Evolutionary conservation across 2,113 vertebrate species (phyloP).

Genomic region (Misgurnus mizolepis): DNA sequence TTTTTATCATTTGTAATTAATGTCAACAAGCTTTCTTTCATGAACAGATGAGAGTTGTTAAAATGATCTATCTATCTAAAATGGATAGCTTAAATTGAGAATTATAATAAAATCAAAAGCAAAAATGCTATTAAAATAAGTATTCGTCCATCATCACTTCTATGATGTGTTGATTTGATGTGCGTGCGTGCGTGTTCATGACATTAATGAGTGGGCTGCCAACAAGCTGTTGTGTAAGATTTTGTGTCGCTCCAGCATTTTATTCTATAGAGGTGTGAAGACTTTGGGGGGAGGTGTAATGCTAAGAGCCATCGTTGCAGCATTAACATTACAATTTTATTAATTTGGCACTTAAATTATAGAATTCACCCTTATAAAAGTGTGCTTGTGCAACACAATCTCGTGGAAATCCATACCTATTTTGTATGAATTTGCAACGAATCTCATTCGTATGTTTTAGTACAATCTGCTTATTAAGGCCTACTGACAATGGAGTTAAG

Average conservation of each 20-base stretch:
- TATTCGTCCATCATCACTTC: background rate
- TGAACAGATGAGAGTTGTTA: slow-evolving; percentile 6
- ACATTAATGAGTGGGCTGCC: slow-evolving; percentile 17
- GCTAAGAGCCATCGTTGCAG: background rate
- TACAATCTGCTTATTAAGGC: no score
- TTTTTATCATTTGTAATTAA: background rate
- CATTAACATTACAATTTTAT: no score
- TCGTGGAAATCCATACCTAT: no score
- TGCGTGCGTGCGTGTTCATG: background rate
- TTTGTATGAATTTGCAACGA: no score
- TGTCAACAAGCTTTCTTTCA: background rate
- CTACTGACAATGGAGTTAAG: no score
- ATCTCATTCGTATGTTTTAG: no score
- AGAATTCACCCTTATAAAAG: no score
- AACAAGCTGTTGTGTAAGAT: slow-evolving; percentile 33
- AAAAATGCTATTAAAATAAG: slow-evolving; percentile 1
- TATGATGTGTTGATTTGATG: background rate
- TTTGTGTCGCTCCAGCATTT: background rate
- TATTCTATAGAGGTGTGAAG: no score
- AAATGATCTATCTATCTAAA: background rate
- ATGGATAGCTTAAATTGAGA: background rate
- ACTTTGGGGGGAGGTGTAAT: background rate
- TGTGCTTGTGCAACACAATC: no score
- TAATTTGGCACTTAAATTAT: no score
- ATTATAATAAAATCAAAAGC: slow-evolving; percentile 29